Percentiles rank a stretch among this genome's conserved stretches.
These are phyloP conservation scores for Thalassaphorura encarpata DNA, from an alignment of 1,140 invertebrate genomes.

Conservation along the genomic window DNA sequence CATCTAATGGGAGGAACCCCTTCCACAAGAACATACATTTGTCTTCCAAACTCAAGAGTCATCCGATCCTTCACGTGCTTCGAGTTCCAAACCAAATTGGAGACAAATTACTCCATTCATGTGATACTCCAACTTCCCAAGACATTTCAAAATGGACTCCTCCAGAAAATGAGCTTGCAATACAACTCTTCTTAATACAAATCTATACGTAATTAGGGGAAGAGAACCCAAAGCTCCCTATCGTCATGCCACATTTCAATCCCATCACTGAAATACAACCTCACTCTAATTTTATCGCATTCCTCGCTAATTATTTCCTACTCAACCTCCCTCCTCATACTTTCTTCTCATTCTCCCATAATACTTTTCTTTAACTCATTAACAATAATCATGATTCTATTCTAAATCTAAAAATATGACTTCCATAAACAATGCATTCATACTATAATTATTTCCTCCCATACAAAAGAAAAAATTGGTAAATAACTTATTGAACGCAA, in stretches of 20 bases:
- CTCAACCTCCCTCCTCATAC: constrained; percentile 18
- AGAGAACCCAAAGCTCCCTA: not conserved
- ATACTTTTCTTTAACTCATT: not conserved
- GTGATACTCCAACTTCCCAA: constrained; percentile 26
- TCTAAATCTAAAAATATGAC: too few relatives aligned
- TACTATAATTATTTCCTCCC: too few relatives aligned
- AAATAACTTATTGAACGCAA: too few relatives aligned
- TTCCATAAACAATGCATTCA: too few relatives aligned
- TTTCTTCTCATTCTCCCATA: not conserved
- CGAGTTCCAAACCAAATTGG: constrained; percentile 32
- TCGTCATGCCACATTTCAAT: constrained; percentile 7
- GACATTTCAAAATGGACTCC: constrained; percentile 31
- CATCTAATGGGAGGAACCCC: constrained; percentile 2
- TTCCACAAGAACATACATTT: not conserved
- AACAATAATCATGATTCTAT: not conserved
- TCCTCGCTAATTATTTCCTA: constrained; percentile 33
- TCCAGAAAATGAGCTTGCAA: not conserved
- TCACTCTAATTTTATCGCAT: constrained; percentile 30
- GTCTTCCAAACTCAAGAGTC: constrained; percentile 6
- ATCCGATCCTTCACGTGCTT: constrained; percentile 20
- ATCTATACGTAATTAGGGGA: not conserved
- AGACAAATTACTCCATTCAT: too few relatives aligned
- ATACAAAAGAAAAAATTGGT: too few relatives aligned
- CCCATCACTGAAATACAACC: constrained; percentile 17
- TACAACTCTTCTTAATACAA: not conserved